These are phyloP conservation scores for Harmothoe impar DNA, from an alignment of 2,888 invertebrate species.

Conservation along the genomic window DNA sequence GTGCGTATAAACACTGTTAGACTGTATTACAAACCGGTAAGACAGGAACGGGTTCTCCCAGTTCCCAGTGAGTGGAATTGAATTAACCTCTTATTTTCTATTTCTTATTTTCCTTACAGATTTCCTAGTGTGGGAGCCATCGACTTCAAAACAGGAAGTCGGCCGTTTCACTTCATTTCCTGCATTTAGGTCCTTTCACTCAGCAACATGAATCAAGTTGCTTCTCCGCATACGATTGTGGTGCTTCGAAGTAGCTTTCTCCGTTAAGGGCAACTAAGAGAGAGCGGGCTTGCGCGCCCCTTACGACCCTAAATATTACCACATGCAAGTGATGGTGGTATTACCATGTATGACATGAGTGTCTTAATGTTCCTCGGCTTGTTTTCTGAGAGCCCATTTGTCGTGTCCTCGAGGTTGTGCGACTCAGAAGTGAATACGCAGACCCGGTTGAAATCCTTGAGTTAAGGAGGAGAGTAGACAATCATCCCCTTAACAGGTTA, in stretches of 20 bases:
- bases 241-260: slow-evolving; percentile 41
- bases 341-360: slow-evolving; percentile 57
- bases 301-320: background rate
- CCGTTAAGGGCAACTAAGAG: background rate
- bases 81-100: no score
- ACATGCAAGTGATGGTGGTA: slow-evolving; percentile 48
- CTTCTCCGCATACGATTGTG: slow-evolving; percentile 8
- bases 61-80: no score
- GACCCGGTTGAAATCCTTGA: background rate
- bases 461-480: background rate
- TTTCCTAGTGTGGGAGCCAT: slow-evolving; percentile 52
- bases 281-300: background rate
- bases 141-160: slow-evolving; percentile 19
- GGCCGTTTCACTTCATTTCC: slow-evolving; percentile 3
- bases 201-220: background rate
- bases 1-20: no score
- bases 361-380: slow-evolving; percentile 56
- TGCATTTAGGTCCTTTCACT: slow-evolving; percentile 50
- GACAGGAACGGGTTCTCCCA: no score
- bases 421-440: background rate
- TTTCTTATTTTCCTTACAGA: slow-evolving; percentile 4
- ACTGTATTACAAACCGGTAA: no score
- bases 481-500: background rate
- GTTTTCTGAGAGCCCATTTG: slow-evolving; percentile 30
- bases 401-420: slow-evolving; percentile 7